Base-by-base conservation (phyloP, 2,797 vertebrate species). In the Sparus aurata region DNA sequence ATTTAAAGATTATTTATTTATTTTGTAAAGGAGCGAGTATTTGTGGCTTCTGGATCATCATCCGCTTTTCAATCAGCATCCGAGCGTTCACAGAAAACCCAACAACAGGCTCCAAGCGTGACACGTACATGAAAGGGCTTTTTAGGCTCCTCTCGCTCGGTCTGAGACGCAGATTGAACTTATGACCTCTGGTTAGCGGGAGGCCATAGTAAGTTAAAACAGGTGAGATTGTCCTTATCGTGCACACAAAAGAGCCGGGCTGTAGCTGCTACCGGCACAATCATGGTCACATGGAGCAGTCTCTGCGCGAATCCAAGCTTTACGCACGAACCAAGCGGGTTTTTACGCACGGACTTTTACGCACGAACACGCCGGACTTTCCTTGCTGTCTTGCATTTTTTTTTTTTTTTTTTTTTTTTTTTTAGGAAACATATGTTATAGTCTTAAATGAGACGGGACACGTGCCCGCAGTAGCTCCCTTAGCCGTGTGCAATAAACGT, bases 131-230 rank as follows among this genome's bases (percentile, higher is more conserved):
- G 69, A 79, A 87, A 77, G 73, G 66, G 65, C 67, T 88, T 81
- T 64, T 82, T 47, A 73, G 55, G 62, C 62, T 27, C 66, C 76
- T 69, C 43, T 79, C 66, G 13, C 76, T 68, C 71, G 23, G 66
- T 61, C 79, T 43, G 75, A 78, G 79, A 85, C 78, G 50, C 77
- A 79, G 67, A 92, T 87, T 97, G 96, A 97, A 96, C 96, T 96
- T 95, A 88, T 96, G 96, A 97, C 96, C 96, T 95, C 92, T 95
- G 94, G 88, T 93, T 95, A 95, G 94, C 89, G 91, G 83, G 85
- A 85, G 92, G 90, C 78, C 89, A 93, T 76, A 89, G 91, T 93
- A 91, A 91, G 88, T 92, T 92, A 69, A 75, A 90, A 85, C 83
- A 79, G 76, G 78, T 87, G 70, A 69, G 34, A 73, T 43, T 57